phyloP scores from a whole-genome alignment of 1,140 invertebrate species.

The Tetramorium alpestre region DNA sequence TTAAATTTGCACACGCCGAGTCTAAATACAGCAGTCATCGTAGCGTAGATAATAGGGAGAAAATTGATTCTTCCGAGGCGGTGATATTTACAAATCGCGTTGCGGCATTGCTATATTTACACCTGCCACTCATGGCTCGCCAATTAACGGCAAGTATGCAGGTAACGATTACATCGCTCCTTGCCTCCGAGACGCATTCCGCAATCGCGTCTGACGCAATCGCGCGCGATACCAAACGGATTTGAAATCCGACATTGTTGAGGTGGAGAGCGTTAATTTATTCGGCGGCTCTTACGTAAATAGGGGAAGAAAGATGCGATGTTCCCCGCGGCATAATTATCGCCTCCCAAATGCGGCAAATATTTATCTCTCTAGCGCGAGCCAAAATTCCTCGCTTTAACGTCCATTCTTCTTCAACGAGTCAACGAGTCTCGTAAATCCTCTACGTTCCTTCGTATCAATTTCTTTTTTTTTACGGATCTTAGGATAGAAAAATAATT shows the following conservation, averaged over 20 bases:
- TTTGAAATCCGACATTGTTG: slow-evolving; percentile 48
- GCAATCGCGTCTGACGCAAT: slow-evolving; percentile 51
- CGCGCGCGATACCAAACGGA: slow-evolving; percentile 30
- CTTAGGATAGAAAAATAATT: not conserved
- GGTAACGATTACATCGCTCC: slow-evolving; percentile 55
- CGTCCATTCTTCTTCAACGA: not conserved
- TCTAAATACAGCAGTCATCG: slow-evolving; percentile 10
- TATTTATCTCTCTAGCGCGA: slow-evolving; percentile 18
- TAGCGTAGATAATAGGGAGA: slow-evolving; percentile 25
- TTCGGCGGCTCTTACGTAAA: slow-evolving; percentile 41
- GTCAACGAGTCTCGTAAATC: not conserved
- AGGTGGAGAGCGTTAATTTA: slow-evolving; percentile 41
- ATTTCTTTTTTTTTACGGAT: not conserved
- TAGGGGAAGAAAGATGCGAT: not conserved
- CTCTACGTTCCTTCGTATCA: not conserved
- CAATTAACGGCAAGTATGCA: slow-evolving; percentile 46
- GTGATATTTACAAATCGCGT: slow-evolving; percentile 41
- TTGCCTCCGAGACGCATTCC: slow-evolving; percentile 45
- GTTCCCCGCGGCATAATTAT: slow-evolving; percentile 17
- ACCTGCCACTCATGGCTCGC: slow-evolving; percentile 33
- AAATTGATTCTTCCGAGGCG: slow-evolving; percentile 43
- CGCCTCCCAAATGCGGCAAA: slow-evolving; percentile 25
- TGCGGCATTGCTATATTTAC: slow-evolving; percentile 60
- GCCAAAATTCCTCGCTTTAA: not conserved
- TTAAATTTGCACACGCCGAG: slow-evolving; percentile 21